These are phyloP conservation scores for Bombylius major DNA, from an alignment of 2,888 invertebrate genomes.

Conservation along the genomic window DNA sequence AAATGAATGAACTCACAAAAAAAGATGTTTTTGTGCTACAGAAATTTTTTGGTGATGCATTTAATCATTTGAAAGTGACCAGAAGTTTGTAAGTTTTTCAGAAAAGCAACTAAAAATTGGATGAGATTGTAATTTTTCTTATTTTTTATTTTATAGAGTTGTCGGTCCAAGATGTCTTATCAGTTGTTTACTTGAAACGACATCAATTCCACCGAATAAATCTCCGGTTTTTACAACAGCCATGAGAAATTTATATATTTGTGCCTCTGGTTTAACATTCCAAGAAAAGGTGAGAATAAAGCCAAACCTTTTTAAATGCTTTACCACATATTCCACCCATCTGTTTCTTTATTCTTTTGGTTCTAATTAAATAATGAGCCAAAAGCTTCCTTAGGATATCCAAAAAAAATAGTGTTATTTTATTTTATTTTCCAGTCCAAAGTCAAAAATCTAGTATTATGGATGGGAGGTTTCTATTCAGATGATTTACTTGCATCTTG, in stretches of 20 bases:
- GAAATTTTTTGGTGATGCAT: slow-evolving; percentile 60
- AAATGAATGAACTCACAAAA: slow-evolving; percentile 43
- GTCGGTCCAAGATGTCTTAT: slow-evolving; percentile 72
- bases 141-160: slow-evolving; percentile 43
- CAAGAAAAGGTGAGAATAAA: slow-evolving; percentile 34
- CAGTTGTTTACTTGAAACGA: slow-evolving; percentile 56
- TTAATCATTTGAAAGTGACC: slow-evolving; percentile 47
- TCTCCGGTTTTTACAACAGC: slow-evolving; percentile 71
- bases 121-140: no score
- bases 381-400: no score
- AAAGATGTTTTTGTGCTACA: slow-evolving; percentile 69
- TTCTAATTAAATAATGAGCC: no score
- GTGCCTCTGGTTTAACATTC: slow-evolving; percentile 48
- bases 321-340: not conserved
- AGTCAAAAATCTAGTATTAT: slow-evolving; percentile 49
- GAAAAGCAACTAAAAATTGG: no score
- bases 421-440: slow-evolving; percentile 36
- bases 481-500: slow-evolving; percentile 50
- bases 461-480: slow-evolving; percentile 65
- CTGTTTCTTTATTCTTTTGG: no score
- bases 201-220: slow-evolving; percentile 58
- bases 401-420: no score
- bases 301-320: not conserved
- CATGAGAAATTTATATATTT: slow-evolving; percentile 59
- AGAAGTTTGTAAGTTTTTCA: slow-evolving; percentile 54